Evolutionary conservation across 2,113 vertebrate genomes (phyloP), one percentile per base, ranked within the genome.

Genomic region (Neotoma lepida): DNA sequence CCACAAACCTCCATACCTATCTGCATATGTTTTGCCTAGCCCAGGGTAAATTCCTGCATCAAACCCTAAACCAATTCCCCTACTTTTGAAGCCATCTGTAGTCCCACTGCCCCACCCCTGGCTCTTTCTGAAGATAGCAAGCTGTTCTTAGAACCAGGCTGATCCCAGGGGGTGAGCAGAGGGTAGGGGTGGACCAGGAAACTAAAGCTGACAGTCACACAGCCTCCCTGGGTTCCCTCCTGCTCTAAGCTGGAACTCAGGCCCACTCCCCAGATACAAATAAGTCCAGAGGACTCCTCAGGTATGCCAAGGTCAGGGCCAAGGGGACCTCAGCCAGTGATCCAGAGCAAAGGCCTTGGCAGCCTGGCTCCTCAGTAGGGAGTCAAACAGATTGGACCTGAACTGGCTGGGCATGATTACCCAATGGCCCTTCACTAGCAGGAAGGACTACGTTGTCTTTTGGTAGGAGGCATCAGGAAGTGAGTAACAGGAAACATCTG

Each of bases 211-310:
- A 33, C 0, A 18, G 63, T 28, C 9, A 44, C 30, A 66, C 1
- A 13, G 46, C 63, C 46, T 4, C 26, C 56, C 5, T 0, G 1
- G 66, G n/a, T 35, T n/a, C 24, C 96, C 97, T 33, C 98, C 95
- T 97, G 95, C 97, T 41, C 2, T 76, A 76, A 86, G 94, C 74
- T 73, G 17, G 95, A 81, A 96, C 96, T 95, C 92, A 97, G 97
- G 97, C 91, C 96, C 96, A 90, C 97, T 97, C 95, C 98, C 95
- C 88, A 90, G 97, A 96, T 97, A 97, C n/a, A n/a, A n/a, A n/a
- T 96, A 97, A 98, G 98, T 98, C 96, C 97, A 99, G 98, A 85
- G 41, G 46, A n/a, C 20, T 35, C 46, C 63, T 70, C 46, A n/a
- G 18, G 63, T 7, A n/a, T 68, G 44, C 44, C 98, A 98, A 98